A percentile compares a stretch with the other conserved stretches of the same genome.
phyloP scores from a whole-genome alignment of 2,797 vertebrate species.

The Microchirus variegatus region DNA sequence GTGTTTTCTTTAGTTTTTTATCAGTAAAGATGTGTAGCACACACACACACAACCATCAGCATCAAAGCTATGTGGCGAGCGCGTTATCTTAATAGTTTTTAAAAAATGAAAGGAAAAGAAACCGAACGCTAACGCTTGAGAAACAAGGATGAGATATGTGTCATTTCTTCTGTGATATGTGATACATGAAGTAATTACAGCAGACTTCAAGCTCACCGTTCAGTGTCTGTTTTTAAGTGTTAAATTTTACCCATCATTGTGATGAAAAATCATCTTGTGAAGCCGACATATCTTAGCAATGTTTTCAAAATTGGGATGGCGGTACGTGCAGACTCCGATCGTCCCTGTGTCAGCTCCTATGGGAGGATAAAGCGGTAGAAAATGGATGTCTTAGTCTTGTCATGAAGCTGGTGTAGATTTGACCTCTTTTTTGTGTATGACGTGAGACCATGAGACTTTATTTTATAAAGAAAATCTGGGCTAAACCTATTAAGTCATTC shows the following conservation, averaged over 20 bases:
- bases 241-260: slow-evolving; percentile 1
- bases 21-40: slow-evolving; percentile 26
- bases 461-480: slow-evolving; percentile 79
- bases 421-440: slow-evolving; percentile 68
- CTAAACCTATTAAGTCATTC: slow-evolving; percentile 46
- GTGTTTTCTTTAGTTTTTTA: slow-evolving; percentile 16
- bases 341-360: no score
- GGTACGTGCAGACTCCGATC: not conserved
- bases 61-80: slow-evolving; percentile 27
- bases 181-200: slow-evolving; percentile 9
- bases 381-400: no score
- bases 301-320: slow-evolving; percentile 14
- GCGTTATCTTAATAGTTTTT: slow-evolving; percentile 4
- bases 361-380: no score
- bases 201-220: slow-evolving; percentile 13
- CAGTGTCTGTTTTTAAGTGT: slow-evolving; percentile 15
- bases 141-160: slow-evolving; percentile 11
- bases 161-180: slow-evolving; percentile 8
- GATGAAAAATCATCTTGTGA: slow-evolving; percentile 10
- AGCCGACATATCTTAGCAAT: slow-evolving; percentile 8
- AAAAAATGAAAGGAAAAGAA: not conserved
- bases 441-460: slow-evolving; percentile 62
- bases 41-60: slow-evolving; percentile 31
- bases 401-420: slow-evolving; percentile 53
- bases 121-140: slow-evolving; percentile 25